A percentile compares a stretch with the other conserved stretches of the same genome.
Evolutionary conservation across 2,113 vertebrate species (phyloP).

Genomic region (Clupea harengus): DNA sequence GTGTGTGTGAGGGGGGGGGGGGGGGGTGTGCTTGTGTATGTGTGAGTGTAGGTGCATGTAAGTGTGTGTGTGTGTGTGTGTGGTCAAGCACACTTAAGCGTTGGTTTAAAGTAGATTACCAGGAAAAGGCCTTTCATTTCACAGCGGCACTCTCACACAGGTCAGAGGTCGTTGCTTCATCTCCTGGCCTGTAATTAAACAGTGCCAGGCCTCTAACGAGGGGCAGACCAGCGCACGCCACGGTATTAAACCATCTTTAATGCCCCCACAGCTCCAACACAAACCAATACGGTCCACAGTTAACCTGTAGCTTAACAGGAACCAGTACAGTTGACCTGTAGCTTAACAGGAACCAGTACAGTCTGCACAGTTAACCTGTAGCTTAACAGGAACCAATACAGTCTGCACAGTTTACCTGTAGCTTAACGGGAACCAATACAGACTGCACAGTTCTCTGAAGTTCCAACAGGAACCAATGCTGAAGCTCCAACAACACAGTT

Average conservation of each 20-base stretch:
- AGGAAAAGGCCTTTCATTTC: background rate
- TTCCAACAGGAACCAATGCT: background rate
- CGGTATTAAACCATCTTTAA: background rate
- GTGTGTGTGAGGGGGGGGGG: background rate
- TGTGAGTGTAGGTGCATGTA: background rate
- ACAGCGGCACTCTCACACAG: background rate
- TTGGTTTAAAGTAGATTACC: background rate
- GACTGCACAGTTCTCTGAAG: background rate
- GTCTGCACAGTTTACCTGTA: background rate
- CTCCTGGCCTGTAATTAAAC: background rate
- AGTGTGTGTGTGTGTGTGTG: background rate
- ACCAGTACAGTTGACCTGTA: background rate
- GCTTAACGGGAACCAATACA: background rate
- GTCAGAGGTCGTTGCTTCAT: background rate
- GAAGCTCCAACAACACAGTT: no score
- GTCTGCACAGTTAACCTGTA: background rate
- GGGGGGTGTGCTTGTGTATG: background rate
- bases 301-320: background rate
- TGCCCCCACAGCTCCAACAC: background rate
- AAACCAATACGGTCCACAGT: constrained; percentile 2
- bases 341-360: no score
- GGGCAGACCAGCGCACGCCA: background rate
- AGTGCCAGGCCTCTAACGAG: background rate
- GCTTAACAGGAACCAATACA: background rate
- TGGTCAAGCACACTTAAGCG: background rate